Evolutionary conservation across 2,797 vertebrate species (phyloP), one percentile per base, ranked within the genome.

Genomic region (Oreonectes daqikongensis): DNA sequence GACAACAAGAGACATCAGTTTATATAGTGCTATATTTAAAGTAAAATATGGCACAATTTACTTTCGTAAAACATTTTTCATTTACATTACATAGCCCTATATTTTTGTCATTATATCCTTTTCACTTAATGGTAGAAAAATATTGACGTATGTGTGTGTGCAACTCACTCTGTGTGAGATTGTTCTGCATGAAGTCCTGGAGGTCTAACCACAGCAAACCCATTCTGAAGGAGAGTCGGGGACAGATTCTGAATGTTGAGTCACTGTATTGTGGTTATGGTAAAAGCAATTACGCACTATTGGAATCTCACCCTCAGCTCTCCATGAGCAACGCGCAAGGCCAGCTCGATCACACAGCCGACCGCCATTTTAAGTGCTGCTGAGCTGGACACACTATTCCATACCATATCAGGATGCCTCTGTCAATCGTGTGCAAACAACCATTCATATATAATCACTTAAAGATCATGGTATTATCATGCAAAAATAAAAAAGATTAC

Each of bases 151-250:
- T 40, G 26, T 55, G 26, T 60, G 30, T 68, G 69, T 70, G 78
- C 68, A 84, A 89, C 92, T 93, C 89, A 98, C 97, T 94, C 91
- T 83, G 95, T 93, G 0, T 93, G 94, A 66, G 94, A 94, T 59
- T 90, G 92, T 50, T 93, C 93, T 0, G 95, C 95, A 2, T 97
- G 95, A 78, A 96, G 95, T 90, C 95, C 95, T 0, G 95, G 95
- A 1, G 95, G 94, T 69, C 95, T 92, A 83, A 99, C 95, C 75
- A 99, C 93, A 42, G 97, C 97, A 69, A 97, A 98, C 60, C 96
- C 97, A 0, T 99, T 98, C 96, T 98, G 90, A 42, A 8, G 18
- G 28, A 24, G 2, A 71, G 3, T 26, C 22, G 74, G 38, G 72
- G 18, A 77, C 24, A 35, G 14, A 59, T 15, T 46, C n/a, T 59